These are phyloP conservation scores for Channa striata DNA, from an alignment of 2,797 vertebrate genomes.

Conservation along the genomic window DNA sequence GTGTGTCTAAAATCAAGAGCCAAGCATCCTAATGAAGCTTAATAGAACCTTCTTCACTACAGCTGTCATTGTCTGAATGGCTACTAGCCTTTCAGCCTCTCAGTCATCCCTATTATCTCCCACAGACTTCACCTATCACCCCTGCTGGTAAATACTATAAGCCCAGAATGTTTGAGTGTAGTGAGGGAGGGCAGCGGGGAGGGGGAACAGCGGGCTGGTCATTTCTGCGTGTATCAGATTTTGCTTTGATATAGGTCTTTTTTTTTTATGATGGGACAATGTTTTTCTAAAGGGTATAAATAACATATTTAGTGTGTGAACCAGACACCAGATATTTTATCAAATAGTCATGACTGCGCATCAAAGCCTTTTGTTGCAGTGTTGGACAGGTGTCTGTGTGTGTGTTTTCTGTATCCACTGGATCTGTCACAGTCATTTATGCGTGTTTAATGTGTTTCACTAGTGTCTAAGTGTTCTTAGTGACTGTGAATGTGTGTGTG, in stretches of 20 bases:
- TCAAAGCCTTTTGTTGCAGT: conserved; percentile 3
- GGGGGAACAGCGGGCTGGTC: conserved; percentile 16
- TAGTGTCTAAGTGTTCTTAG: conserved; percentile 40
- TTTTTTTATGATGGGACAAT: conserved; percentile 33
- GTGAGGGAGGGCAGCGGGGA: conserved; percentile 21
- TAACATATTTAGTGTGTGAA: conserved; percentile 12
- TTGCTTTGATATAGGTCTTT: conserved; percentile 26
- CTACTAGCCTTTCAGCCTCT: conserved; percentile 69
- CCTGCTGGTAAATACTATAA: conserved; percentile 73
- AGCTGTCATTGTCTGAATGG: conserved; percentile 71
- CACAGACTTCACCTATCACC: conserved; percentile 72
- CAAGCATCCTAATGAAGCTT: conserved; percentile 65
- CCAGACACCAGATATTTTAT: conserved; percentile 4
- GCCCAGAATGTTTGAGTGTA: conserved; percentile 63
- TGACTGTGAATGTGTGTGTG: conserved; percentile 18
- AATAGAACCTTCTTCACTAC: conserved; percentile 69
- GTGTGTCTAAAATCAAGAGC: conserved; percentile 50
- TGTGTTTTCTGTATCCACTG: conserved; percentile 33
- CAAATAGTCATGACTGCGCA: conserved; percentile 9
- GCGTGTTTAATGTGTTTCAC: conserved; percentile 42
- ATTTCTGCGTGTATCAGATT: conserved; percentile 38
- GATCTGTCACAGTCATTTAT: conserved; percentile 30
- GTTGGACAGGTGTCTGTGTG: conserved; percentile 45
- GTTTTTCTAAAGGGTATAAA: conserved; percentile 14
- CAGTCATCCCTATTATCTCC: conserved; percentile 75